phyloP scores from a whole-genome alignment of 2,888 invertebrate genomes.

The Drosophila mettleri region DNA sequence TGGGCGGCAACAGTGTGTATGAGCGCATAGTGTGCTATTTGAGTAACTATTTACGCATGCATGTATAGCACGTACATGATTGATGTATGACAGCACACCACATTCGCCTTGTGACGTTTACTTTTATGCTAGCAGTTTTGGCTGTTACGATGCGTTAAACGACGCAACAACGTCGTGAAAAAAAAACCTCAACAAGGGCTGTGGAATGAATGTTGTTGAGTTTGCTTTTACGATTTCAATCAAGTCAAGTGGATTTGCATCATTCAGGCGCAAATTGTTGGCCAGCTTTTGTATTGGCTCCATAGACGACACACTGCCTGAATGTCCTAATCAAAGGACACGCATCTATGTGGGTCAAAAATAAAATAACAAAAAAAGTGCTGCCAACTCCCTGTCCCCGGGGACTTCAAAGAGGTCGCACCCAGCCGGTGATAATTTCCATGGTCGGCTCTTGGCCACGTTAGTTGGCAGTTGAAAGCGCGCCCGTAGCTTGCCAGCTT shows the following conservation, averaged over 20 bases:
- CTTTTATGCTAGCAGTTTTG: slow-evolving; percentile 67
- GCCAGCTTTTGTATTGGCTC: slow-evolving; percentile 41
- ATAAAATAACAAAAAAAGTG: slow-evolving; percentile 17
- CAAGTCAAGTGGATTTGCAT: slow-evolving; percentile 79
- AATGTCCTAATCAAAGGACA: slow-evolving; percentile 47
- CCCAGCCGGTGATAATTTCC: slow-evolving; percentile 34
- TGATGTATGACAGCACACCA: slow-evolving; percentile 54
- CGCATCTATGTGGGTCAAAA: slow-evolving; percentile 61
- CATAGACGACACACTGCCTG: slow-evolving; percentile 11
- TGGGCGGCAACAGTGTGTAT: slow-evolving; percentile 59
- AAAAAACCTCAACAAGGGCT: slow-evolving; percentile 22
- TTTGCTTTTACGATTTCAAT: slow-evolving; percentile 74
- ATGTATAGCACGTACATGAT: slow-evolving; percentile 55
- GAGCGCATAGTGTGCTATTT: slow-evolving; percentile 17
- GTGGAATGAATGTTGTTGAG: slow-evolving; percentile 53
- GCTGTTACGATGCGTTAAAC: slow-evolving; percentile 18
- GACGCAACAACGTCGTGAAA: slow-evolving; percentile 4
- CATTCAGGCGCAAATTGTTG: slow-evolving; percentile 55
- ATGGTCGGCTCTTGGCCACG: slow-evolving; percentile 32
- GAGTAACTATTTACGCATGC: slow-evolving; percentile 47
- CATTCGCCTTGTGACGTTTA: slow-evolving; percentile 43
- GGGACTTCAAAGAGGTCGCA: slow-evolving; percentile 4
- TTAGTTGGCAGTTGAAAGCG: slow-evolving; percentile 21
- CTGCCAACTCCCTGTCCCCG: slow-evolving; percentile 1
- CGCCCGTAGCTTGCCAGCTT: slow-evolving; percentile 25